These are phyloP conservation scores for Lepisosteus oculatus DNA, from an alignment of 2,113 vertebrate species.

Conservation along the genomic window DNA sequence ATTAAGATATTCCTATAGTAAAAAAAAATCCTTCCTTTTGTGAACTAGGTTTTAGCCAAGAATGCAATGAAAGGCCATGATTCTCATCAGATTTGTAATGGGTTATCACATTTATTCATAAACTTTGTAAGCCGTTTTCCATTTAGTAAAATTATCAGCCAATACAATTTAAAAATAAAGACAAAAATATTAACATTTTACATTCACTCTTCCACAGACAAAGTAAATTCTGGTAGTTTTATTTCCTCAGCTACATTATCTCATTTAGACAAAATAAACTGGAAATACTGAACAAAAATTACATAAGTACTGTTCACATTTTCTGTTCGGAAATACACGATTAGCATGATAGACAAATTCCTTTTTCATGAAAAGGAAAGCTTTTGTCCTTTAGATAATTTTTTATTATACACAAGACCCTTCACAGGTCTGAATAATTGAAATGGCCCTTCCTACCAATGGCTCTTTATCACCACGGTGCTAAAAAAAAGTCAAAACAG, in stretches of 20 bases:
- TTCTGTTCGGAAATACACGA: constrained; percentile 6
- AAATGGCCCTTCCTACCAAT: not conserved
- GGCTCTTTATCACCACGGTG: constrained; percentile 2
- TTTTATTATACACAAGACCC: constrained; percentile 16
- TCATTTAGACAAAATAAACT: not conserved
- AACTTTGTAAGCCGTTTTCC: constrained; percentile 14
- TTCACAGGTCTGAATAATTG: constrained; percentile 20
- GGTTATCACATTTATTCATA: constrained; percentile 20
- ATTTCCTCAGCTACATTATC: not conserved
- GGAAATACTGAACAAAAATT: constrained; percentile 4
- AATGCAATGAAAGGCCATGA: too few species aligned
- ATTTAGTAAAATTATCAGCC: constrained; percentile 12
- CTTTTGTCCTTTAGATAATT: not conserved
- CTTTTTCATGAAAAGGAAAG: constrained; percentile 18
- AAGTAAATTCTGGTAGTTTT: constrained; percentile 15
- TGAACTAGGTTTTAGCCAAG: too few species aligned
- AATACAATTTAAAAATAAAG: not conserved
- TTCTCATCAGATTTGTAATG: constrained; percentile 13
- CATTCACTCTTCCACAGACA: constrained; percentile 6
- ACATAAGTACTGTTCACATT: constrained; percentile 14
- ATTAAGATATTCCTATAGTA: constrained; percentile 14
- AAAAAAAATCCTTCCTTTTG: too few species aligned
- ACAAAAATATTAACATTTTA: constrained; percentile 10
- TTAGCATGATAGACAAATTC: not conserved
- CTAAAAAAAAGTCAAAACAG: constrained; percentile 7